Base-by-base conservation (phyloP, 2,113 vertebrate species). In the Herpetotheres cachinnans region DNA sequence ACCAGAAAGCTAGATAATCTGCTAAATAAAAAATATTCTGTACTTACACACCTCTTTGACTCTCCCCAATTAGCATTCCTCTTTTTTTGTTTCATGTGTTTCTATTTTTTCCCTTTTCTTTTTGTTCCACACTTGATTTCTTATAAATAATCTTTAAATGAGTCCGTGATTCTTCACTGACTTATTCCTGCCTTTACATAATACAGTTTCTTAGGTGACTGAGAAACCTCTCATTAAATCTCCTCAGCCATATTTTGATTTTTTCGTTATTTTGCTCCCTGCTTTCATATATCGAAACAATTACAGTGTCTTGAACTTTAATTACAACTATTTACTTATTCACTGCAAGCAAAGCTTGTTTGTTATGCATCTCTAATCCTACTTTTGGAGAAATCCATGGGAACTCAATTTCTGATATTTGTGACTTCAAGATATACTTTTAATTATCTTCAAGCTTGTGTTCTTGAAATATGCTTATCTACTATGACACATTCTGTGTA, bases 391-490 rank as follows among this genome's bases (percentile, higher is more conserved):
- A 74, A 95, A 70, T 58, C 46, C n/a, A 50, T 18, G 12, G 42
- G 25, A 93, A 78, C 29, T 94, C n/a, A 76, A 12, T 82, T 87
- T 87, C 52, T 87, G 26, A 52, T 90, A 93, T 71, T 87, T 78
- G 22, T 80, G 29, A 4, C 70, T 93, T 87, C 44, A 69, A 85
- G 78, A 61, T 55, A 76, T 30, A 69, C 9, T 18, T 90, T 90
- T 72, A 85, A 78, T 82, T 87, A 79, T 67, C 56, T 72, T 69
- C 22, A 74, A 88, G 34, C 5, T 42, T 86, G 12, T 12, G 47
- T 94, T 90, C 44, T 63, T 72, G 44, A 93, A 91, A 82, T 88
- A 80, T 25, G 12, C 56, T 92, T 93, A 82, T 90, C 73, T 91
- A 46, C 32, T 62, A 40, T 36, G 50, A n/a, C 36, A 72, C 40